These are phyloP conservation scores for Edolisoma coerulescens DNA, from an alignment of 2,113 vertebrate genomes.

Conservation along the genomic window DNA sequence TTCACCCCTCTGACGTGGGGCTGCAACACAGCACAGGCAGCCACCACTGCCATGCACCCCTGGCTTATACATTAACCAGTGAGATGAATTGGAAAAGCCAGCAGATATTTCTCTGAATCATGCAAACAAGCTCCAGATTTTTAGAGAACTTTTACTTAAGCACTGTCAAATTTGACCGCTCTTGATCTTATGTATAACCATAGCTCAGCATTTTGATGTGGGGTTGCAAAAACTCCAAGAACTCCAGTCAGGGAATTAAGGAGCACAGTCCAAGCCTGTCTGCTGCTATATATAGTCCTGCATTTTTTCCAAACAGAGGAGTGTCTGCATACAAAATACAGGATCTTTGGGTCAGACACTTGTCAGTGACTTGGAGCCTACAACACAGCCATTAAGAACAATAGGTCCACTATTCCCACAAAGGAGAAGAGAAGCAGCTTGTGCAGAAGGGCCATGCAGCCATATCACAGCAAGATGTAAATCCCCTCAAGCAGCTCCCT, in stretches of 20 bases:
- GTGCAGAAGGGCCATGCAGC: not conserved
- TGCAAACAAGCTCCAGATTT: not conserved
- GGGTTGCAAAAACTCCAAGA: not conserved
- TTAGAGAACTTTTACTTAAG: not conserved
- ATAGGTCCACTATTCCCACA: not conserved
- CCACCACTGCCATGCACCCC: fast-evolving
- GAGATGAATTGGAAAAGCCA: not conserved
- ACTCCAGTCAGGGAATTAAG: not conserved
- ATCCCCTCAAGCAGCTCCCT: not conserved
- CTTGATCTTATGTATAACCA: not conserved
- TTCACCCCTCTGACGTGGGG: not conserved
- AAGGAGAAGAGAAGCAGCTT: not conserved
- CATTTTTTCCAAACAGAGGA: not conserved
- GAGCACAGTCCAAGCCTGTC: not conserved
- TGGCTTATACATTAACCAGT: not conserved
- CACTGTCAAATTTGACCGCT: not conserved
- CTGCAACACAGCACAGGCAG: not conserved
- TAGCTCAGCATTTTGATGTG: not conserved
- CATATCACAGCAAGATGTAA: not conserved
- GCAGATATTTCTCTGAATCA: not conserved
- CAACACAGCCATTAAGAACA: not conserved
- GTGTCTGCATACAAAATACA: not conserved
- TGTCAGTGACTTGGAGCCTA: not conserved
- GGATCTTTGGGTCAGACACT: not conserved
- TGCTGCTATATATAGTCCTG: not conserved